Evolutionary conservation across 2,113 vertebrate genomes (phyloP).

Genomic region (Apodemus speciosus): DNA sequence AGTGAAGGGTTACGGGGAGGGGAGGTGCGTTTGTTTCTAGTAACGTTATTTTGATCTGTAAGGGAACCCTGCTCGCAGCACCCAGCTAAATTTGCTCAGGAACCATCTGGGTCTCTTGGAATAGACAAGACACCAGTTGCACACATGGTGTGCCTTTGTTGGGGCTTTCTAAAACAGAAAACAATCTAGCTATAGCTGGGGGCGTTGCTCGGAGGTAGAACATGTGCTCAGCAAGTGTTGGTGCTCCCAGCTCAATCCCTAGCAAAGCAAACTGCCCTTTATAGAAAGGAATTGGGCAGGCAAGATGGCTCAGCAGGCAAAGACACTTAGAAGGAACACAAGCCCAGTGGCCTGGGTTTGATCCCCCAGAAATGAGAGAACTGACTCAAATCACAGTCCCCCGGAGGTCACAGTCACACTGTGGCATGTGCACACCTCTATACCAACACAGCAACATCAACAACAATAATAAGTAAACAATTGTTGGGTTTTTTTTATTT

Average conservation of each 20-base stretch:
- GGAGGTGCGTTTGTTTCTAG: conserved; percentile 7
- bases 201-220: neutral
- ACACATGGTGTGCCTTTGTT: conserved; percentile 18
- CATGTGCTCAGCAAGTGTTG: neutral
- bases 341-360: neutral
- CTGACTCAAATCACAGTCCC: too few species aligned
- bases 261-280: neutral
- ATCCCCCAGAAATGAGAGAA: neutral
- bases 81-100: conserved; percentile 56
- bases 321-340: neutral
- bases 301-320: neutral
- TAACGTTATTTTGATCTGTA: conserved; percentile 63
- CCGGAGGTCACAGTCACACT: neutral
- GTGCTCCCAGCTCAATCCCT: neutral
- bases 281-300: neutral
- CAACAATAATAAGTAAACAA: neutral
- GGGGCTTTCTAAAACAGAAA: conserved; percentile 48
- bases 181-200: neutral
- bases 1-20: conserved; percentile 29
- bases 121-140: conserved; percentile 20
- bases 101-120: conserved; percentile 56
- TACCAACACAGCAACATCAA: too few species aligned
- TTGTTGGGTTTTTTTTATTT: too few species aligned
- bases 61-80: conserved; percentile 42
- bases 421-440: neutral